phyloP scores from a whole-genome alignment of 2,797 vertebrate genomes.

The Pantherophis alleghaniensis region DNA sequence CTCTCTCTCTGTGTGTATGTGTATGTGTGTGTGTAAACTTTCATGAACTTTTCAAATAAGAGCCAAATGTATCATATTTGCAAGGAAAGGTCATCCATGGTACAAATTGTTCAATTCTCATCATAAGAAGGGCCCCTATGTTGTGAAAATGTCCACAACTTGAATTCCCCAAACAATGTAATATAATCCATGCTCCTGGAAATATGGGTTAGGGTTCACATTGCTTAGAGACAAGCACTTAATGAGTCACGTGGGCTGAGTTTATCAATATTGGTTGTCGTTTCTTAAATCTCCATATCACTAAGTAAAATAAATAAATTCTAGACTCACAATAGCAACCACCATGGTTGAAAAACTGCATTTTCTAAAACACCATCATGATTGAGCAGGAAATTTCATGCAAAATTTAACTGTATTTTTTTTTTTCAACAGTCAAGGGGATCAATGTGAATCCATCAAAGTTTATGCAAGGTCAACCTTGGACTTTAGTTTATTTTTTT shows the following conservation, averaged over 20 bases:
- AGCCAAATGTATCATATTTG: neutral
- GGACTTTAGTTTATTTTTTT: neutral
- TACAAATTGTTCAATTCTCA: neutral
- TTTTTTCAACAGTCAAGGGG: neutral
- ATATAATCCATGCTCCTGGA: neutral
- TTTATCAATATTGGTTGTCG: neutral
- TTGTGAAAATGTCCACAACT: neutral
- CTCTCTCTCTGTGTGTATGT: neutral
- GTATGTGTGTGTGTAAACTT: neutral
- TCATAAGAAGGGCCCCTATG: neutral
- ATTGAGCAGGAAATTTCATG: neutral
- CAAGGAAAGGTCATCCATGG: neutral
- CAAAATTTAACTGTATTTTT: too few species aligned
- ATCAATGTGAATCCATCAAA: constrained; percentile 10
- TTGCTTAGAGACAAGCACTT: neutral
- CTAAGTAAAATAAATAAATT: neutral
- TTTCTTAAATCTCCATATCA: neutral
- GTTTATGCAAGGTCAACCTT: neutral
- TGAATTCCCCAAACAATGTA: neutral
- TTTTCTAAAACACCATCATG: neutral
- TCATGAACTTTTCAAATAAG: neutral
- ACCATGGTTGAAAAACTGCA: neutral
- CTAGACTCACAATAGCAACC: neutral
- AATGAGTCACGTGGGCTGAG: neutral
- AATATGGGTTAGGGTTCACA: neutral